Conservation (phyloP, 2,113 vertebrate genomes). For the Colistium nudipinnis region DNA sequence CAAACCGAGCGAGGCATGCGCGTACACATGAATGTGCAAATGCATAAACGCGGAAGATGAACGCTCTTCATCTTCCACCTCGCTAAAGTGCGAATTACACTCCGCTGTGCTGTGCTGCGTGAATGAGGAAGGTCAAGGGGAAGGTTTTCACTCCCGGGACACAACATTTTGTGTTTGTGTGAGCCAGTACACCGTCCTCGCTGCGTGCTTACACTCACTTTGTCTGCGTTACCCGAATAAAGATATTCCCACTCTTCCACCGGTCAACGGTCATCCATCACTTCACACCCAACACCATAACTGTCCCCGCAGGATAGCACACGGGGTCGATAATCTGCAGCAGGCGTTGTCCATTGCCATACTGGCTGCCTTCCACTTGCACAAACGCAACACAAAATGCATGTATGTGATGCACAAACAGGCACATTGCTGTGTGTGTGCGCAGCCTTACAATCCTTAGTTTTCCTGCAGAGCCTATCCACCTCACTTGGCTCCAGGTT, state of each 20-base stretch:
- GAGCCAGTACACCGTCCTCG: background rate
- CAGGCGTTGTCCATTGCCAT: constrained; percentile 2
- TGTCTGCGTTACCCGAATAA: constrained; percentile 51
- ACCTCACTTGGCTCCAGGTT: constrained; percentile 41
- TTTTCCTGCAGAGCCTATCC: constrained; percentile 25
- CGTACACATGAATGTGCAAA: background rate
- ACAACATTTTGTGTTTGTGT: background rate
- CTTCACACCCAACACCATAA: constrained; percentile 25
- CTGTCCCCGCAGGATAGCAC: constrained; percentile 29
- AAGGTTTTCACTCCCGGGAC: background rate
- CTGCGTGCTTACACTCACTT: constrained; percentile 7
- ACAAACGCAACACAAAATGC: background rate
- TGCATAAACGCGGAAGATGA: constrained; percentile 33
- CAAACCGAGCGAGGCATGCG: constrained; percentile 11
- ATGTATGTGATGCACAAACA: background rate
- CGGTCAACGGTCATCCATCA: constrained; percentile 52
- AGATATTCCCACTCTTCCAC: constrained; percentile 45
- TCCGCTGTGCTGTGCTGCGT: constrained; percentile 21
- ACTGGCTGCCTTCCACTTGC: background rate
- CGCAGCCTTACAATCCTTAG: background rate
- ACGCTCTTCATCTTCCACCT: constrained; percentile 9
- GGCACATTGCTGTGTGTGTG: background rate
- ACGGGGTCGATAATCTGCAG: constrained; percentile 20
- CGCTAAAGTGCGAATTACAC: constrained; percentile 50
- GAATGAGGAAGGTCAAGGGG: constrained; percentile 29